These are phyloP conservation scores for Syrrhaptes paradoxus DNA, from an alignment of 2,113 vertebrate genomes.

Conservation along the genomic window DNA sequence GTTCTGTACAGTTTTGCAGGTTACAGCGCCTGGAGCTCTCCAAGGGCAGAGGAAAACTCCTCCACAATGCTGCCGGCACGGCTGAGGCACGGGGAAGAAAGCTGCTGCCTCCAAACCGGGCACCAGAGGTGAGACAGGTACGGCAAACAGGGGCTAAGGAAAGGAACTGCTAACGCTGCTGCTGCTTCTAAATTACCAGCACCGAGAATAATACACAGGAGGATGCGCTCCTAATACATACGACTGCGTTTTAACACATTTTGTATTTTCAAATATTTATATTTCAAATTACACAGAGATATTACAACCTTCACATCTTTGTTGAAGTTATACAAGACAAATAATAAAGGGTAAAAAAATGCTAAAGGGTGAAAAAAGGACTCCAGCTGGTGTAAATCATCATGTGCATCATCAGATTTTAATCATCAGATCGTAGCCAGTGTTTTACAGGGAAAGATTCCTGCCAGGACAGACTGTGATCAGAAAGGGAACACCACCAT, in stretches of 20 bases:
- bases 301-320: neutral
- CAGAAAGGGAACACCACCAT: neutral
- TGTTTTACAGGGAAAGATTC: neutral
- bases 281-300: neutral
- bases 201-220: accelerated
- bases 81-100: accelerated
- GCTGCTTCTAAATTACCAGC: neutral
- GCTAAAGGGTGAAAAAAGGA: neutral
- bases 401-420: neutral
- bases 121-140: neutral
- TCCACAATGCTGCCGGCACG: neutral
- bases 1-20: neutral
- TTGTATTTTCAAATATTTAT: neutral
- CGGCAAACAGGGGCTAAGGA: neutral
- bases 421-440: neutral
- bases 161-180: neutral
- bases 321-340: neutral
- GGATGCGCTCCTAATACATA: neutral
- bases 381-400: neutral
- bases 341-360: neutral
- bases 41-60: neutral
- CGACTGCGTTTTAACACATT: neutral
- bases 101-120: neutral
- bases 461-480: neutral
- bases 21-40: neutral